These are phyloP conservation scores for Malacoctenus gilli DNA, from an alignment of 2,797 vertebrate species.

Conservation along the genomic window DNA sequence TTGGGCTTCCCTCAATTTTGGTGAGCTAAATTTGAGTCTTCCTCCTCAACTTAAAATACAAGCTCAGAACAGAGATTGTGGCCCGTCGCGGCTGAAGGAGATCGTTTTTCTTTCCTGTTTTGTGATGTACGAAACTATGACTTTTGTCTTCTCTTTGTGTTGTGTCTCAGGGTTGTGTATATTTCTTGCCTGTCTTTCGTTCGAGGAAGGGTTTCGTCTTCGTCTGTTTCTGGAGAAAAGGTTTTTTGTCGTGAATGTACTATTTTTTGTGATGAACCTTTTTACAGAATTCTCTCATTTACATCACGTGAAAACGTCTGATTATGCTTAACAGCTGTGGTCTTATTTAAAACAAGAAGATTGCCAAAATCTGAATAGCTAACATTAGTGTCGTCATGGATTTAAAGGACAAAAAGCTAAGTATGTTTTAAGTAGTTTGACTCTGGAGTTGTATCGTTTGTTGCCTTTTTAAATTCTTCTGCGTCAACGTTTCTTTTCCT, in stretches of 20 bases:
- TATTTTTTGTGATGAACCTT: conserved; percentile 26
- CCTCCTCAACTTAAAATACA: conserved; percentile 62
- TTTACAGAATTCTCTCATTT: conserved; percentile 31
- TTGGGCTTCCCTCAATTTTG: conserved; percentile 78
- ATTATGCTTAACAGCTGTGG: conserved; percentile 2
- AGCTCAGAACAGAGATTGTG: conserved; percentile 52
- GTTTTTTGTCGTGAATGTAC: conserved; percentile 61
- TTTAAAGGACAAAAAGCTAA: conserved; percentile 40
- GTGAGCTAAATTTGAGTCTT: conserved; percentile 76
- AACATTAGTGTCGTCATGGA: conserved; percentile 31
- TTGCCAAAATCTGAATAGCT: conserved; percentile 57
- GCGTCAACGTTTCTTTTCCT: conserved; percentile 24
- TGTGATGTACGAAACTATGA: conserved; percentile 21
- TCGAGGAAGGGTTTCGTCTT: conserved; percentile 42
- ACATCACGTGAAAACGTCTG: conserved; percentile 26
- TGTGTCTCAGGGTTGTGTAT: conserved; percentile 74
- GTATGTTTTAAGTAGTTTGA: conserved; percentile 38
- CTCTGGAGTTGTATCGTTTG: no score
- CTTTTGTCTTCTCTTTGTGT: conserved; percentile 16
- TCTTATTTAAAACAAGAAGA: conserved; percentile 29
- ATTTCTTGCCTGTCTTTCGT: conserved; percentile 38
- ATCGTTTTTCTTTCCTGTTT: conserved; percentile 47
- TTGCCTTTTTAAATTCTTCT: no score
- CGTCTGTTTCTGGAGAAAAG: conserved; percentile 7
- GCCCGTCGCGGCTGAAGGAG: conserved; percentile 61